Conservation (phyloP, 2,797 vertebrate genomes). For the Lutjanus campechanus region DNA sequence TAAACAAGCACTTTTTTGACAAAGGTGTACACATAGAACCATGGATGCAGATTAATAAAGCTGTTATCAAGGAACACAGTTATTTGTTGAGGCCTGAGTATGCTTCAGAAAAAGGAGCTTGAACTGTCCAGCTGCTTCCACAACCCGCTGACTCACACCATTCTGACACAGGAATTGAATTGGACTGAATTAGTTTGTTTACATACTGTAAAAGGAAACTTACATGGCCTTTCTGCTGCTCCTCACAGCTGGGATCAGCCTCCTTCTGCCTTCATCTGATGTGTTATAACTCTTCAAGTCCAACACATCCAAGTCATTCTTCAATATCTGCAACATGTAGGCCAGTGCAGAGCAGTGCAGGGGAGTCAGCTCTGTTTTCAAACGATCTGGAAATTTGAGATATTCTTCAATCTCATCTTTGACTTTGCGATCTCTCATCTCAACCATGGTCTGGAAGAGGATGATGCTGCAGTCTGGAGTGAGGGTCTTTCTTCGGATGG, state of each 20-base stretch:
- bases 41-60: no score
- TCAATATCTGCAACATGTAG: constrained; percentile 59
- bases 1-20: no score
- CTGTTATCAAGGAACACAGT: no score
- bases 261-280: constrained; percentile 57
- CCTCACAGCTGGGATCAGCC: constrained; percentile 69
- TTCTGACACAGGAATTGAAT: no score
- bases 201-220: constrained; percentile 4
- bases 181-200: no score
- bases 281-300: constrained; percentile 68
- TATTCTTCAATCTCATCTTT: constrained; percentile 65
- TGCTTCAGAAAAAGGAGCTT: no score
- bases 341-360: constrained; percentile 69
- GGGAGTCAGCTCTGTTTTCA: constrained; percentile 24
- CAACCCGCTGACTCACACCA: no score
- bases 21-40: no score
- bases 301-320: constrained; percentile 22
- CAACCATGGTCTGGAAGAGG: constrained; percentile 63
- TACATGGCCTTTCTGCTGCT: constrained; percentile 65
- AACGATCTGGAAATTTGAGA: constrained; percentile 1
- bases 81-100: no score
- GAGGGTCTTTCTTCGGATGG: constrained; percentile 49
- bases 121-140: no score
- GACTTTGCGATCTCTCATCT: constrained; percentile 72
- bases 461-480: constrained; percentile 56